Evolutionary conservation across 2,888 invertebrate species (phyloP), one percentile per base, ranked within the genome.

Genomic region (Atrina japonica): DNA sequence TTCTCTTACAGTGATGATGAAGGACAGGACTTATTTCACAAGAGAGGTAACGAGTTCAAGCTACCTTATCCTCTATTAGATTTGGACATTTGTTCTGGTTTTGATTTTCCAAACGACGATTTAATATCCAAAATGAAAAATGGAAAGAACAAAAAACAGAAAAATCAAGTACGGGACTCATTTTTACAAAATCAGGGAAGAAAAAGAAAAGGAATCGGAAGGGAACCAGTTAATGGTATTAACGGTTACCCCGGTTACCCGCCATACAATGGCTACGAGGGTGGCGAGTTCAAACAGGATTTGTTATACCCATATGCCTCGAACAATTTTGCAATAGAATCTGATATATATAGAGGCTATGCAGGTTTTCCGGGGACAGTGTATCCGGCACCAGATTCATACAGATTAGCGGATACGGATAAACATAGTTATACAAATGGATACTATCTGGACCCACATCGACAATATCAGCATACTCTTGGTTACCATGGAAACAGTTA

Each of bases 11-110:
- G 97, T 94, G 99, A 99, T 90, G 99, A 99, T 91, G 99, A 99
- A 92, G 99, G 99, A 14, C 94, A 97, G 78, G 99, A 99, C 91
- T 92, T 99, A 73, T 93, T 99, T 58, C 98, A 98, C 41, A 99
- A 99, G 91, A 93, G 99, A 78, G 99, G 98, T 6, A 98, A 98
- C 96, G 98, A 99, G 91, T 99, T 98, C 91, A 98, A 99, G 93
- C 97, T 97, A 66, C 98, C 98, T 90, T 99, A 99, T 91, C 93
- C 98, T 94, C 63, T 94, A 94, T 64, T 95, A 61, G 87, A 90
- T 83, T 84, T 90, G 49, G 87, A 89, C 64, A 83, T 88, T 71
- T 88, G 88, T 66, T 78, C 85, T 16, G 86, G 86, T 9, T 85
- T 85, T 71, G 88, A 87, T 49, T 88, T 89, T 71, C 82, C 84